phyloP scores from a whole-genome alignment of 1,140 invertebrate genomes.

The Microplitis demolitor region DNA sequence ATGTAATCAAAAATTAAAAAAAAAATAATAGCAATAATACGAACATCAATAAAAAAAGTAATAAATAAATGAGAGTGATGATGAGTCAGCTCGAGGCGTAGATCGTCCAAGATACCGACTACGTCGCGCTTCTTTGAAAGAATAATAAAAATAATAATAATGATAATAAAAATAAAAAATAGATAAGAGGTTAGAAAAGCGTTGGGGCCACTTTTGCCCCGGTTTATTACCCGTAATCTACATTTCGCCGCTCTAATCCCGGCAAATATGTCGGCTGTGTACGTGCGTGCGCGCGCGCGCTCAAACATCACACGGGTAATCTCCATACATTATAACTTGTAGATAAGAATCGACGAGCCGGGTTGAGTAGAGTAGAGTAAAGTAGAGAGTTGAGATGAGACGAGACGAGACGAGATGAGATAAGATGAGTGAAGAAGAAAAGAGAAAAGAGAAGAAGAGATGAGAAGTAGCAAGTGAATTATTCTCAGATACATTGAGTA shows the following conservation, averaged over 20 bases:
- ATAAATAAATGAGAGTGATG: conserved; percentile 1
- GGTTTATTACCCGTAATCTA: conserved; percentile 31
- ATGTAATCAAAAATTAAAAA: not conserved
- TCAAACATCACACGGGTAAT: conserved; percentile 21
- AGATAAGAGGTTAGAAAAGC: not conserved
- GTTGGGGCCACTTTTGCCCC: not conserved
- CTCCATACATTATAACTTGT: conserved; percentile 37
- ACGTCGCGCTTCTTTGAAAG: not conserved
- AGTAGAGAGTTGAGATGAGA: too few species aligned
- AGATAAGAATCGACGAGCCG: conserved; percentile 31
- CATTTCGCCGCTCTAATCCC: conserved; percentile 35
- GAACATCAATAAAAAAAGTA: not conserved
- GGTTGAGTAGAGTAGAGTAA: too few species aligned
- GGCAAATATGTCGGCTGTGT: conserved; percentile 29
- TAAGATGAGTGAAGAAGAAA: too few species aligned
- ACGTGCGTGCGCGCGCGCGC: not conserved
- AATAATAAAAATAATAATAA: not conserved
- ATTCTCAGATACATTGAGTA: too few species aligned
- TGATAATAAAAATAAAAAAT: not conserved
- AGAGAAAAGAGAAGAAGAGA: too few species aligned
- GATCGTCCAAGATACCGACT: not conserved
- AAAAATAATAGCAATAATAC: not conserved
- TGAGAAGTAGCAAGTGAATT: too few species aligned
- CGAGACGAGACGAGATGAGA: too few species aligned
- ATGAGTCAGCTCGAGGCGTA: not conserved